Percentiles rank a stretch among this genome's conserved stretches.
phyloP scores from a whole-genome alignment of 2,888 invertebrate species.

The Leptopilina drosophilae region DNA sequence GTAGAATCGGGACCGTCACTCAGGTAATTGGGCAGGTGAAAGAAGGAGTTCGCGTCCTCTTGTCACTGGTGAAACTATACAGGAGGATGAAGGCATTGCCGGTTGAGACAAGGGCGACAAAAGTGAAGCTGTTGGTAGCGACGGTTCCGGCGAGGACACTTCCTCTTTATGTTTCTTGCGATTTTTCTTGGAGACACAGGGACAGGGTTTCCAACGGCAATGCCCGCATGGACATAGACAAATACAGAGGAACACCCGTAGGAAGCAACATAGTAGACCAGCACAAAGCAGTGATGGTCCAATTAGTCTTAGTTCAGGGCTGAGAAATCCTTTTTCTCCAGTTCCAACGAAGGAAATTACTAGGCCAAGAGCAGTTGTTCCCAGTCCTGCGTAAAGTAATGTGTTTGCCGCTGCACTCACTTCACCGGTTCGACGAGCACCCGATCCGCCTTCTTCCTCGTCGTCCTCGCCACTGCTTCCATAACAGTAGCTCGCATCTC shows the following conservation, averaged over 20 bases:
- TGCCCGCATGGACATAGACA: conserved; percentile 87
- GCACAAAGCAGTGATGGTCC: conserved; percentile 89
- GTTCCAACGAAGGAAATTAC: conserved; percentile 94
- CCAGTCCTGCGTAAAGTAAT: conserved; percentile 90
- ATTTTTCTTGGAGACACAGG: conserved; percentile 60
- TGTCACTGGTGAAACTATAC: conserved; percentile 58
- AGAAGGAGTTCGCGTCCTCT: conserved; percentile 71
- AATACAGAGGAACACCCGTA: conserved; percentile 90
- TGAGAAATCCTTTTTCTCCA: conserved; percentile 93
- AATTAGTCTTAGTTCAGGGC: conserved; percentile 90
- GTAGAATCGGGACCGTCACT: conserved; percentile 59
- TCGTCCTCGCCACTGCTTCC: conserved; percentile 82
- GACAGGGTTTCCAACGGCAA: conserved; percentile 79
- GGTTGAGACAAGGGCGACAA: conserved; percentile 59
- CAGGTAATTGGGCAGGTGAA: conserved; percentile 71
- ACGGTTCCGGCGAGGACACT: conserved; percentile 56
- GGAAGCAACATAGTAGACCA: conserved; percentile 89
- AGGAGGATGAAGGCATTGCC: conserved; percentile 50
- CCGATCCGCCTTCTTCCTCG: conserved; percentile 79
- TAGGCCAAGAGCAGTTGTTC: conserved; percentile 89
- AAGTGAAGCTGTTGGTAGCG: conserved; percentile 65
- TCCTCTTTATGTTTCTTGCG: conserved; percentile 59
- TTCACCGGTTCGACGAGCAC: conserved; percentile 81
- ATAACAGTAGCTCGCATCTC: conserved; percentile 90
- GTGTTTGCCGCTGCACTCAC: conserved; percentile 91